Conservation (phyloP, 30 jellyfish, hydroid and myxozoan genomes). For the Aurelia sp. region DNA sequence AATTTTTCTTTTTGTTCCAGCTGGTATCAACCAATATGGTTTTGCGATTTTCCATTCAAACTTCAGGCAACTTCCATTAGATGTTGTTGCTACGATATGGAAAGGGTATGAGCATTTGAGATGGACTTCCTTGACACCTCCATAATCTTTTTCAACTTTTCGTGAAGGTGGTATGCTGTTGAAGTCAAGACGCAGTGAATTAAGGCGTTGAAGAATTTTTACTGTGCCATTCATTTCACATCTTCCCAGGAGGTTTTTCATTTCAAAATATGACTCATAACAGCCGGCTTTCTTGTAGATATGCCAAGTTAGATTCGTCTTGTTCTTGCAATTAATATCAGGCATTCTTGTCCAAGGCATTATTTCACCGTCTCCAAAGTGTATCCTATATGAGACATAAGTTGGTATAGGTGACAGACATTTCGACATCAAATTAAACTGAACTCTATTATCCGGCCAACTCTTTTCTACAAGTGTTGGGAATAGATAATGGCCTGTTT, state of each 20-base stretch:
- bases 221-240: neutral
- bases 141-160: neutral
- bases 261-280: neutral
- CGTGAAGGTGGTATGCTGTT: conserved; percentile 2
- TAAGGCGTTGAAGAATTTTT: neutral
- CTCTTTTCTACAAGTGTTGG: too few species aligned
- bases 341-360: conserved; percentile 2
- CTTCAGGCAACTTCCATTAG: neutral
- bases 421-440: too few species aligned
- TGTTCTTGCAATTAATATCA: neutral
- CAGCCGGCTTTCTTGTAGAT: conserved; percentile 12
- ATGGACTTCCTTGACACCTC: neutral
- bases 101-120: conserved; percentile 7
- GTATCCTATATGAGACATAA: too few species aligned
- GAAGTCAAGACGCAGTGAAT: neutral
- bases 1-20: neutral
- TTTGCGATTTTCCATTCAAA: conserved; percentile 7
- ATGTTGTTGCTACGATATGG: neutral
- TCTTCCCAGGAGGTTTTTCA: neutral
- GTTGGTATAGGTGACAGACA: too few species aligned
- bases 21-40: neutral
- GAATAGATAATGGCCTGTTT: too few species aligned
- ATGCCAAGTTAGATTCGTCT: neutral
- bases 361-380: too few species aligned
- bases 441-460: too few species aligned